Base-by-base conservation (phyloP, 1,140 invertebrate genomes). In the Nasonia longicornis region DNA sequence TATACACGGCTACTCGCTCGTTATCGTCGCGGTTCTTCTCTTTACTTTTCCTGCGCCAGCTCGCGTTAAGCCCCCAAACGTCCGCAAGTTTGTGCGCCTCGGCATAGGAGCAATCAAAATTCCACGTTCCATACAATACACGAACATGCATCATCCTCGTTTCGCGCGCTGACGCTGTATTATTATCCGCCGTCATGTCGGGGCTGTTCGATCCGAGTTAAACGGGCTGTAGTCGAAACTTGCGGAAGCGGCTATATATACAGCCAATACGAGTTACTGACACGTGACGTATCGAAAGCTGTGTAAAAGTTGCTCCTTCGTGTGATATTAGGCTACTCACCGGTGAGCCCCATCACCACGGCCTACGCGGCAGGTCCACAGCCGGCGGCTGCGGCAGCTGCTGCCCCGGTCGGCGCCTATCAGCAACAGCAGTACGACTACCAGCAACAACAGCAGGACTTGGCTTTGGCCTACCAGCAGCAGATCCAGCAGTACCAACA, bases 401-500 rank as follows among this genome's bases (percentile, higher is more conserved):
- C 76, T 29, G 3, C 64, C 82, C 12, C 52, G 16, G 20, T 16
- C 1, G 16, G 6, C 0, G 16, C 83, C 2, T 78, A 82, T 48
- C 70, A 63, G 16, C 22, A 52, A 35, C 80, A 77, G 29, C 70
- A 63, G 38, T 7, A 67, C 22, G 79, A 81, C 72, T 75, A 78
- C 7, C 80, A 81, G 31, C 73, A 77, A 2, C 73, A 87, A 71
- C 86, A 85, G 22, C 86, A 85, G 22, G 82, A 77, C 6, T 22
- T 80, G 16, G 71, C 82, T 29, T 71, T 84, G 26, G 71, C 85
- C 10, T 88, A 88, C 45, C 79, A 81, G 20, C 87, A 88, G 45
- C 86, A 87, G 80, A 72, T 84, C 22, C 86, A 85, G 29, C 85
- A 86, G 77, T 67, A 67, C 72, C 85, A 87, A 22, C 86, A 87